Base-by-base conservation (phyloP, 2,888 invertebrate genomes). In the Cecidostiba fungosa region DNA sequence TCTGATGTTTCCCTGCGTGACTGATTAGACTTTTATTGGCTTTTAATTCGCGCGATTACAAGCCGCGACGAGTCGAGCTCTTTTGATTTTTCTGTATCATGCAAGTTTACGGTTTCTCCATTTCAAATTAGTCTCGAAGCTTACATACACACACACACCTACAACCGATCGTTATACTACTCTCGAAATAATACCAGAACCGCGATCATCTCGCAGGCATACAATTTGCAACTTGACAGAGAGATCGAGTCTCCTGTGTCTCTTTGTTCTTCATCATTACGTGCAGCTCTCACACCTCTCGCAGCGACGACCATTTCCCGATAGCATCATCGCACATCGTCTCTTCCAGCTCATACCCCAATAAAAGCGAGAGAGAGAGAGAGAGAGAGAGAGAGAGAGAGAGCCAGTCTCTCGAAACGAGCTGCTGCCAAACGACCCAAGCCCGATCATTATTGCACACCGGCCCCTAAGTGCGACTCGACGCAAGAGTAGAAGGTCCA, bases 241-340 rank as follows among this genome's bases (percentile, higher is more conserved):
- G 43, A 43, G 2, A 39, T 36, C 26, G 26, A 12, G 50, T 10
- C 74, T 50, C 74, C 16, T 26, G 69, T 43, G 39, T 70, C 83
- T 29, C 82, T 70, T 54, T 59, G n/a, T 47, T 73, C 39, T 43
- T 43, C 43, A 43, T 43, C 43, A n/a, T n/a, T n/a, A 12, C 23
- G 39, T 3, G 54, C 36, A n/a, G 8, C 39, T 26, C 59, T 59
- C 43, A 36, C n/a, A 54, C 36, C 76, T 62, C 62, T 54, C 23
- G 32, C 36, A 91, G 91, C 90, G 91, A 91, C 91, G 39, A 43
- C 43, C 43, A 10, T 91, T 91, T 89, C 90, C 88, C 90, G 89
- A 87, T 87, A 90, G 90, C 89, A 90, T 43, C 43, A 43, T 43
- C 43, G 43, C 12, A 43, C 43, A 10, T 43, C 43, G 43, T 43